Evolutionary conservation across 2,113 vertebrate species (phyloP).

Genomic region (Desmodus rotundus): DNA sequence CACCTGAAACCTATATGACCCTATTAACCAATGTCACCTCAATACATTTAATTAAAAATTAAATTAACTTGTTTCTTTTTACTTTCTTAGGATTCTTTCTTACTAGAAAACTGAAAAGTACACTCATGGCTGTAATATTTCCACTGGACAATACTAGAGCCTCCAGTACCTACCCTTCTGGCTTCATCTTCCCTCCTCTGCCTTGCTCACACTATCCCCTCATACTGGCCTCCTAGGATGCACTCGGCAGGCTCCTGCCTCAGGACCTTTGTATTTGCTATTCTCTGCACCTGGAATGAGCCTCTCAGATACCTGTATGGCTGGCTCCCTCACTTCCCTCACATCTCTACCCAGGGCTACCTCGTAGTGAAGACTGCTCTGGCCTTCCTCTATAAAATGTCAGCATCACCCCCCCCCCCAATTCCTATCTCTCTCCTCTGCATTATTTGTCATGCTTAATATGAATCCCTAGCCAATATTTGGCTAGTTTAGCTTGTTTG

Average conservation of each 20-base stretch:
- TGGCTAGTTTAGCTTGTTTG: not conserved
- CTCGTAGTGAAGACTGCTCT: not conserved
- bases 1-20: too few relatives aligned
- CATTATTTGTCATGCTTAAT: not conserved
- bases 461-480: not conserved
- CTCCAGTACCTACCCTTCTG: accelerated
- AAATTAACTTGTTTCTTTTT: not conserved
- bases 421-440: not conserved
- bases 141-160: not conserved
- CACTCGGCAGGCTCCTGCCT: not conserved
- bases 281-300: not conserved
- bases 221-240: not conserved
- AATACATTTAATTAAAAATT: not conserved
- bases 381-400: not conserved
- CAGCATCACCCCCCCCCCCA: not conserved
- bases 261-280: not conserved
- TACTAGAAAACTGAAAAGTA: not conserved
- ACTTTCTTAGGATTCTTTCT: not conserved
- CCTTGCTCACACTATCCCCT: not conserved
- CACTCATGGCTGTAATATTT: not conserved
- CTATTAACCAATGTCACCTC: too few relatives aligned
- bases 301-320: accelerated
- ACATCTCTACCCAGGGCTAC: accelerated
- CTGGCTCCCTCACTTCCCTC: not conserved
- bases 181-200: not conserved